A percentile compares a stretch with the other conserved stretches of the same genome.
Evolutionary conservation across 1,140 invertebrate species (phyloP).

Genomic region (Battus philenor): DNA sequence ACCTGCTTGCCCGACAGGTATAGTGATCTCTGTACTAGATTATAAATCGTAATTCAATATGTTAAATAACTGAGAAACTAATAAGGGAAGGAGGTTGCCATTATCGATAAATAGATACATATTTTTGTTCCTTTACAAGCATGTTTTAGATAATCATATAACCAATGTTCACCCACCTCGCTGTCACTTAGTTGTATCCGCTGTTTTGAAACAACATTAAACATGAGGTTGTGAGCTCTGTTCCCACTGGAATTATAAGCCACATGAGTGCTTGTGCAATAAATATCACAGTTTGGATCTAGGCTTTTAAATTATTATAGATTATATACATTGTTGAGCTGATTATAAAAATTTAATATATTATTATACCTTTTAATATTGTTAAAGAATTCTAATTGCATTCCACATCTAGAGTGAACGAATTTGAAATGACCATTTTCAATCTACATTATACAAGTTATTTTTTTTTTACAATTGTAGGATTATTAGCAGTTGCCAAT

Average conservation of each 20-base stretch:
- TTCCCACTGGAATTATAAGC: constrained; percentile 74
- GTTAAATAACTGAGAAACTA: background rate
- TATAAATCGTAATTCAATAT: background rate
- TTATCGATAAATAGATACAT: constrained; percentile 17
- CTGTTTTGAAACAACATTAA: constrained; percentile 58
- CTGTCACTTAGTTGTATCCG: constrained; percentile 47
- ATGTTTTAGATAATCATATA: constrained; percentile 27
- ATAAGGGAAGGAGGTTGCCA: background rate
- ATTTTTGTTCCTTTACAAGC: constrained; percentile 16
- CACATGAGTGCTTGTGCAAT: constrained; percentile 78
- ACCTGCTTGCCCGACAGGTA: constrained; percentile 46
- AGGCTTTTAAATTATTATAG: constrained; percentile 78
- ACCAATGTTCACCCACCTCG: constrained; percentile 42
- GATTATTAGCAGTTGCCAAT: constrained; percentile 76
- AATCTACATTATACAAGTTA: constrained; percentile 75
- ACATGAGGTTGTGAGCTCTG: constrained; percentile 76
- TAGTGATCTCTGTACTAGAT: constrained; percentile 29
- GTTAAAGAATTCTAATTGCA: constrained; percentile 78
- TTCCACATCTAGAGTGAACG: constrained; percentile 76
- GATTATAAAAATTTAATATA: constrained; percentile 78
- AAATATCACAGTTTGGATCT: constrained; percentile 77
- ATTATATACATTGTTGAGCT: constrained; percentile 78
- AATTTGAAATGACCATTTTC: constrained; percentile 74
- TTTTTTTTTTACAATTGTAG: constrained; percentile 75
- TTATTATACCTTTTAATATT: constrained; percentile 78